phyloP scores from a whole-genome alignment of 2,888 invertebrate species.

The Galerucella calmariensis region DNA sequence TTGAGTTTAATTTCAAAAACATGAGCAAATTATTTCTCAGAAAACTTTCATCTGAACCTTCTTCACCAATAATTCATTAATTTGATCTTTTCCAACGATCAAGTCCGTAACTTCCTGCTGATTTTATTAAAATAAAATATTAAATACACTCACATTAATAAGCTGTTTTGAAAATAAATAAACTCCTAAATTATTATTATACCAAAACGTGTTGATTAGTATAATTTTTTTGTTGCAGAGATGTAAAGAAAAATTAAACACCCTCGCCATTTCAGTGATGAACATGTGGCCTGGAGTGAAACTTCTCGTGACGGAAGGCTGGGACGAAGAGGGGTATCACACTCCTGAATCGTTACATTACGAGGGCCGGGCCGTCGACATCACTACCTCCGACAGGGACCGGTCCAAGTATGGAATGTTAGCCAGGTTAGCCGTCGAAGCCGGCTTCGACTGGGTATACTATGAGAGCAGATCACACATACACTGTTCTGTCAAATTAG shows the following conservation, averaged over 20 bases:
- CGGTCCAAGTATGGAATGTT: constrained; percentile 95
- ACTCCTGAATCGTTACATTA: constrained; percentile 90
- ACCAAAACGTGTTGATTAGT: not conserved
- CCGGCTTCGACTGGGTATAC: constrained; percentile 99
- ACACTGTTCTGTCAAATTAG: constrained; percentile 97
- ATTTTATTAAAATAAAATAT: too few relatives aligned
- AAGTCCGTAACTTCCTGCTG: too few relatives aligned
- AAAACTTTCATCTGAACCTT: too few relatives aligned
- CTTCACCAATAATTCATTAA: too few relatives aligned
- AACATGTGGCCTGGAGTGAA: constrained; percentile 98
- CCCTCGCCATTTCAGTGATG: constrained; percentile 95
- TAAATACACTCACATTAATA: too few relatives aligned
- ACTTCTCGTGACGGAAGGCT: constrained; percentile 93
- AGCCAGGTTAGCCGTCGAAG: constrained; percentile 93
- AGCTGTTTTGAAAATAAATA: too few relatives aligned
- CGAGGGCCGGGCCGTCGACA: constrained; percentile 96
- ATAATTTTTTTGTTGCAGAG: constrained; percentile 78
- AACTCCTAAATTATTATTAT: not conserved
- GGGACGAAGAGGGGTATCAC: constrained; percentile 90
- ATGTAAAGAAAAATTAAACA: constrained; percentile 95
- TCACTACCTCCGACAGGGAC: constrained; percentile 94
- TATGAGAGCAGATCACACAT: constrained; percentile 95
- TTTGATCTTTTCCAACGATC: too few relatives aligned
- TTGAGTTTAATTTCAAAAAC: too few relatives aligned
- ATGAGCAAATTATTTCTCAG: too few relatives aligned